Conservation (phyloP, 1,140 invertebrate species). For the Diprion similis region DNA sequence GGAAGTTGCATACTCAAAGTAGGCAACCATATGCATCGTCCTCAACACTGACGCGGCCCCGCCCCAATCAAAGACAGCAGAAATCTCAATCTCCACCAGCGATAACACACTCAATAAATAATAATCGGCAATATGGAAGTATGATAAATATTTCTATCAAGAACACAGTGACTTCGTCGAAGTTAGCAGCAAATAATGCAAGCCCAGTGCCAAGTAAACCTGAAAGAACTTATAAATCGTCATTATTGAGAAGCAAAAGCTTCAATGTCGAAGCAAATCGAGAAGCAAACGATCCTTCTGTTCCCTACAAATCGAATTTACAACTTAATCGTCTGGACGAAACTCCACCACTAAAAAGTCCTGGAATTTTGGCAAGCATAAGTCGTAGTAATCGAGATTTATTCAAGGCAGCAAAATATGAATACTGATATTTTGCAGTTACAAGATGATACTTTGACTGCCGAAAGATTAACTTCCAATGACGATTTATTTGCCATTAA, state of each 20-base stretch:
- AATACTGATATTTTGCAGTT: constrained; percentile 29
- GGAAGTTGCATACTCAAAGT: constrained; percentile 67
- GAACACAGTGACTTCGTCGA: constrained; percentile 64
- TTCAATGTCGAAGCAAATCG: constrained; percentile 77
- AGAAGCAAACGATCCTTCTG: constrained; percentile 56
- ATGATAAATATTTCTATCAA: constrained; percentile 80
- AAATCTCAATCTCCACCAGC: constrained; percentile 5
- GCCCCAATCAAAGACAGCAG: constrained; percentile 3
- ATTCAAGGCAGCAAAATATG: constrained; percentile 57
- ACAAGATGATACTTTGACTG: too few species aligned
- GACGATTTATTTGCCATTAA: background rate
- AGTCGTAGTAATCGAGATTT: constrained; percentile 81
- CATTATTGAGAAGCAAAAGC: constrained; percentile 80
- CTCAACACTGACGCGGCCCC: constrained; percentile 36
- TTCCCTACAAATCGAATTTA: constrained; percentile 77
- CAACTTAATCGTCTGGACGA: constrained; percentile 74
- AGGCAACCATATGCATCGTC: constrained; percentile 45
- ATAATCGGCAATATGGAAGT: constrained; percentile 67
- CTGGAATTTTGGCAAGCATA: constrained; percentile 82
- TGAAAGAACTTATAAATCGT: constrained; percentile 76
- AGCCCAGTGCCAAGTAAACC: constrained; percentile 63
- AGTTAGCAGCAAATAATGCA: constrained; percentile 42
- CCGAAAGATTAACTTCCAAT: constrained; percentile 4
- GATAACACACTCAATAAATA: constrained; percentile 51
- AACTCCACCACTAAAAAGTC: constrained; percentile 79